phyloP scores from a whole-genome alignment of 2,888 invertebrate genomes.

The Spilarctia lutea region DNA sequence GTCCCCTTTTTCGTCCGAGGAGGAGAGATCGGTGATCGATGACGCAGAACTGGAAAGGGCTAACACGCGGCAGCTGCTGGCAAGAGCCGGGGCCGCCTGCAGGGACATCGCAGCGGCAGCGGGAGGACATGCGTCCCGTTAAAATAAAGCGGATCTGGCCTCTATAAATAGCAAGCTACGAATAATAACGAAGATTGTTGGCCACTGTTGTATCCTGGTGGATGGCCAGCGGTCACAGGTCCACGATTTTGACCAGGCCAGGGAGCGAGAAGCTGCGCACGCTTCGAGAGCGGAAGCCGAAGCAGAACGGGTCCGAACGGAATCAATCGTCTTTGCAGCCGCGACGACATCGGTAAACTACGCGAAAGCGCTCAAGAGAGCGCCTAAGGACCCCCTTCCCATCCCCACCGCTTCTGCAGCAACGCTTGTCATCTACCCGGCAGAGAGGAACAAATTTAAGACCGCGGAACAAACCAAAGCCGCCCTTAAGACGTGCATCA shows the following conservation, averaged over 20 bases:
- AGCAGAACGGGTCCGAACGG: background rate
- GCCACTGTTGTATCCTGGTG: background rate
- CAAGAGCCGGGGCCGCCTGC: background rate
- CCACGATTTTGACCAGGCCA: accelerated
- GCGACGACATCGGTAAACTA: accelerated
- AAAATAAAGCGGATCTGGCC: background rate
- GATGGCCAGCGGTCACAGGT: background rate
- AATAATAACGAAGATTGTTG: background rate
- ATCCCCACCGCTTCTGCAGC: background rate
- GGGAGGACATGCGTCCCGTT: background rate
- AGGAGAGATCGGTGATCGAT: accelerated
- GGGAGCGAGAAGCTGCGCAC: background rate
- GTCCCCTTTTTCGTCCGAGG: background rate
- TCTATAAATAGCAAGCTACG: background rate
- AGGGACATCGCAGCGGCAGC: background rate
- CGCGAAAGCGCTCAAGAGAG: background rate
- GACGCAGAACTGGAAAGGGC: background rate
- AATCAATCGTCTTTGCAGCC: background rate
- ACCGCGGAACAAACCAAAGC: background rate
- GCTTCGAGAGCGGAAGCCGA: too few species aligned
- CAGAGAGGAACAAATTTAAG: background rate
- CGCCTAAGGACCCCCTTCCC: background rate
- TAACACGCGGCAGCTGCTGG: background rate
- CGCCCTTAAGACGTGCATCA: background rate
- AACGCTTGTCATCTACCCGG: background rate